Percentiles rank a stretch among this genome's conserved stretches.
These are phyloP conservation scores for Megalops cyprinoides DNA, from an alignment of 2,797 vertebrate species.

Conservation along the genomic window DNA sequence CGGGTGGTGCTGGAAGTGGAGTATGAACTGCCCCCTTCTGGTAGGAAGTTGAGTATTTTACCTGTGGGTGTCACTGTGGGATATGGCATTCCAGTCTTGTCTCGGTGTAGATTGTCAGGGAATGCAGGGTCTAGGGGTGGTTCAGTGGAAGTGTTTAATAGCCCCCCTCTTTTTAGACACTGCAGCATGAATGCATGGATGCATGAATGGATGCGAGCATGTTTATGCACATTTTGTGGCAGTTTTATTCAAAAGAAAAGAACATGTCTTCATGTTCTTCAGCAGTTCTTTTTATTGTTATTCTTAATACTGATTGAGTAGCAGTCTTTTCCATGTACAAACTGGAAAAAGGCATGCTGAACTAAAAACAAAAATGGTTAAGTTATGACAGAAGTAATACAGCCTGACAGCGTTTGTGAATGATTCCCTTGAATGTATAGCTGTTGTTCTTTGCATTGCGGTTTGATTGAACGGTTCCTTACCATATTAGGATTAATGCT, in stretches of 20 bases:
- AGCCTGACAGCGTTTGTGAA: neutral
- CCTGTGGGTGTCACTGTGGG: too few relatives aligned
- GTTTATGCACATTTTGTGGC: neutral
- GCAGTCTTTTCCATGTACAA: neutral
- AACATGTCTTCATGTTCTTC: too few relatives aligned
- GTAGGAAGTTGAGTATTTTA: conserved; percentile 60
- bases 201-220: neutral
- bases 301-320: too few relatives aligned
- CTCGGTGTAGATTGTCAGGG: too few relatives aligned
- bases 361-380: too few relatives aligned
- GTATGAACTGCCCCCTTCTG: conserved; percentile 88
- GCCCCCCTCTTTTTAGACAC: too few relatives aligned
- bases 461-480: too few relatives aligned
- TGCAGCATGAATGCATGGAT: too few relatives aligned
- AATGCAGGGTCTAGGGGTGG: too few relatives aligned
- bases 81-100: too few relatives aligned
- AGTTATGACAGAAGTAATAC: neutral
- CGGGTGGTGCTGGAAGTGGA: conserved; percentile 95
- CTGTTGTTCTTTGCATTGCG: neutral
- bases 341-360: neutral
- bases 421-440: neutral
- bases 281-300: neutral
- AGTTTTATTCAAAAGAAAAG: too few relatives aligned
- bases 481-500: neutral
- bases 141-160: too few relatives aligned